Evolutionary conservation across 2,797 vertebrate genomes (phyloP).

Genomic region (Hyperoplus immaculatus): DNA sequence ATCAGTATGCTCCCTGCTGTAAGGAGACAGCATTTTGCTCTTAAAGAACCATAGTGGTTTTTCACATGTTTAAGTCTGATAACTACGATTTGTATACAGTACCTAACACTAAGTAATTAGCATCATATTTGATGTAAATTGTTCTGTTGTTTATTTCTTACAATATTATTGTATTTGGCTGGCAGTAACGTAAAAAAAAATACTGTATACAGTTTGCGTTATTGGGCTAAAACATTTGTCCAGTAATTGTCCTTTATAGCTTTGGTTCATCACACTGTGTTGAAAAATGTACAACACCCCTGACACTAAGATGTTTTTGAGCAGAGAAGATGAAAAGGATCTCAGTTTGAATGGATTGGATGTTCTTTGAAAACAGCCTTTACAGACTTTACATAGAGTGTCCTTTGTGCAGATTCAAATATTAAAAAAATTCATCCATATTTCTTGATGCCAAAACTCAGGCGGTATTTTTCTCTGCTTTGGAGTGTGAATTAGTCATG

Average conservation of each 20-base stretch:
- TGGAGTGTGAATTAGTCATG: not conserved
- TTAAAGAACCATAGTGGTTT: conserved; percentile 4
- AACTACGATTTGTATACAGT: conserved; percentile 2
- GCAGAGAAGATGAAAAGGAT: not conserved
- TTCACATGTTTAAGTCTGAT: conserved; percentile 1
- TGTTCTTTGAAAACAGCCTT: not conserved
- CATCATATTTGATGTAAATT: no score
- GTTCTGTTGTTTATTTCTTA: no score
- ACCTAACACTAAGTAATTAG: no score
- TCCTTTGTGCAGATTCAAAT: not conserved
- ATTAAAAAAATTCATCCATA: not conserved
- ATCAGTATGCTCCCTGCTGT: conserved; percentile 22
- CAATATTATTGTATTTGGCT: not conserved
- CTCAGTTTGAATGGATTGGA: not conserved
- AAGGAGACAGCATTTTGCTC: conserved; percentile 20
- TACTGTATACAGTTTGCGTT: not conserved
- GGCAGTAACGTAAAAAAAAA: not conserved
- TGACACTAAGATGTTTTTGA: not conserved
- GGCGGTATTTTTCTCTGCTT: not conserved
- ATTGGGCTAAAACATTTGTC: conserved; percentile 1
- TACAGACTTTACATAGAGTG: not conserved
- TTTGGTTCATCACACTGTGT: not conserved
- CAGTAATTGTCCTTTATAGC: not conserved
- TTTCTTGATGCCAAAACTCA: not conserved
- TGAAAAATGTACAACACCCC: not conserved